Base-by-base conservation (phyloP, 2,797 vertebrate genomes). In the Epinephelus awoara region DNA sequence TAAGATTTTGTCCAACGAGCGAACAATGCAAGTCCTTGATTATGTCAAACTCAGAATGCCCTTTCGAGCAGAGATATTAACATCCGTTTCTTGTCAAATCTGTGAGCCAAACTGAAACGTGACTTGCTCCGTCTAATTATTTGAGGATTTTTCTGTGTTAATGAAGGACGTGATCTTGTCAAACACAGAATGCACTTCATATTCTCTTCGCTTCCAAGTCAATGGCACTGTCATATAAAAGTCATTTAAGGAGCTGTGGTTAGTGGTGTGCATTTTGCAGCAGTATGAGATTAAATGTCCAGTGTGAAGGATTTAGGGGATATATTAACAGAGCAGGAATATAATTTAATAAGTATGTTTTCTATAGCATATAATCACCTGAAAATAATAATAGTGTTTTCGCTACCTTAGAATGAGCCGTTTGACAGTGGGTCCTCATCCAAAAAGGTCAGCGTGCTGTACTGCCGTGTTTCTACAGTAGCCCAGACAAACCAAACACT, bases 21-120 rank as follows among this genome's bases (percentile, higher is more conserved):
- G 79, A 85, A 57, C 17, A 75, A 73, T 62, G 47, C 61, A 46
- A 79, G 77, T 61, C 66, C 69, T 77, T 62, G 77, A 76, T 58
- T 49, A 56, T 62, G 78, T 81, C 64, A 77, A 75, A 80, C 40
- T 21, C 40, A 15, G 34, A 65, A 50, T 38, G 70, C 40, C 72
- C 62, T 78, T 85, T 68, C 13, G 55, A 72, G 75, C 65, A 11
- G 21, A 52, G 25, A 81, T 56, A 65, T 75, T 56, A 70, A 75
- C 50, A 56, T 65, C 54, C 0, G 11, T 62, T 73, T 72, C 38
- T 66, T 67, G 77, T 79, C 67, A 56, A 59, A 64, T 61, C 29
- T 67, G 42, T 18, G 61, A 76, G 64, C 34, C 64, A n/a, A 61
- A 54, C 40, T 44, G 18, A 80, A 57, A 62, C 42, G 34, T 17